Evolutionary conservation across 2,113 vertebrate species (phyloP).

Genomic region (Notarius lentiginosus): DNA sequence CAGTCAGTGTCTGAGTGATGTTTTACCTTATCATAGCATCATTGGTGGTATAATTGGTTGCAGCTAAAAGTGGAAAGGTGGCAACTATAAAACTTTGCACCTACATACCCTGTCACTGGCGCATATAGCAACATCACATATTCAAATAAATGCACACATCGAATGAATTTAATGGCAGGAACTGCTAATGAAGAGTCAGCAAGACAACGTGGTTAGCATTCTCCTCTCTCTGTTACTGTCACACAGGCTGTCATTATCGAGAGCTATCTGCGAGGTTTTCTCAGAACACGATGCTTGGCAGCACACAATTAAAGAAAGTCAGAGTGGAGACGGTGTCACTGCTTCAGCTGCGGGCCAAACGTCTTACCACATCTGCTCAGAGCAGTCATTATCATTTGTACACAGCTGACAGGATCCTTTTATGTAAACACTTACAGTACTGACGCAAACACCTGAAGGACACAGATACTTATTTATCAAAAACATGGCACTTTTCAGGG

Average conservation of each 20-base stretch:
- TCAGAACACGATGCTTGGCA: neutral
- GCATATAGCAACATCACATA: neutral
- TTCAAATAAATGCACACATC: neutral
- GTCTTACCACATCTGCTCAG: neutral
- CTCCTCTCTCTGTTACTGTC: neutral
- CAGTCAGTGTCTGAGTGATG: neutral
- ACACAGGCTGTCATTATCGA: neutral
- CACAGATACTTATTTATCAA: neutral
- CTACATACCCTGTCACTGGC: neutral
- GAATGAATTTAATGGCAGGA: neutral
- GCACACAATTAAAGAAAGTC: slow-evolving; percentile 7
- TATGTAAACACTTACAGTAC: neutral
- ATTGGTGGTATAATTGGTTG: too few species aligned
- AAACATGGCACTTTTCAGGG: neutral
- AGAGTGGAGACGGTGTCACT: neutral
- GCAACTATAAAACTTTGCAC: too few species aligned
- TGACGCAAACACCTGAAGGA: neutral
- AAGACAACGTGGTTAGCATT: neutral
- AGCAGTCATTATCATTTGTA: neutral
- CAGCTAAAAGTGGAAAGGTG: too few species aligned
- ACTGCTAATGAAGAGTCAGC: neutral
- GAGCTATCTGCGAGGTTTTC: neutral
- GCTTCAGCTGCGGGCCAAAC: neutral
- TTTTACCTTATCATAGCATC: too few species aligned
- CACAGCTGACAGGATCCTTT: neutral